Evolutionary conservation across 2,113 vertebrate genomes (phyloP), one percentile per base, ranked within the genome.

Genomic region (Lates calcarifer): DNA sequence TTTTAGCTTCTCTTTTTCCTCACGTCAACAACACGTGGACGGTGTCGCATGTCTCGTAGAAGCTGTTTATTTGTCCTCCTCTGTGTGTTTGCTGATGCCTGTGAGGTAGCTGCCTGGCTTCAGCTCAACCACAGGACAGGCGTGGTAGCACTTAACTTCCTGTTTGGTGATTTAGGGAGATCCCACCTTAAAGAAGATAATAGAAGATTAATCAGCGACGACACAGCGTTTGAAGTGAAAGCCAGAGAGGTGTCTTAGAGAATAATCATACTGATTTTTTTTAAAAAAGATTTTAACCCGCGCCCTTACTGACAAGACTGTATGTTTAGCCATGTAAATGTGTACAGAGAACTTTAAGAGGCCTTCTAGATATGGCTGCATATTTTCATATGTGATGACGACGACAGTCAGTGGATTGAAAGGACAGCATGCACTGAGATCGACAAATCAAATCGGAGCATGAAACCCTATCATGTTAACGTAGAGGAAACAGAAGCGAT

Each of bases 81-180:
- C 10, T 60, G 10, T 69, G 57, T 73, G 51, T 87, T 58, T 66
- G 24, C 70, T 83, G 61, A 67, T 41, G 55, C 69, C 86, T 87
- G 62, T 71, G 75, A 85, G 85, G 76, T 89, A 89, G 84, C 83
- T 73, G 64, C 53, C 74, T 39, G 43, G 81, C 62, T 87, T 55
- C 79, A 71, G 35, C 20, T 26, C 47, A 74, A 73, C 83, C 74
- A 78, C 84, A 84, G 75, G 39, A 87, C 69, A 91, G 92, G 87
- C 79, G 87, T 90, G 89, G 87, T 87, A 79, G 87, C 84, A 80
- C 74, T 90, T 87, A 73, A 89, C 90, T 91, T 92, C 88, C 86
- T 91, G 86, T 84, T 88, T 64, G 74, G 58, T 78, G 17, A 31
- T 85, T 82, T 67, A 65, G 72, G 81, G 68, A 77, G 45, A 77